Conservation (phyloP, 1,140 invertebrate species). For the Lordiphosa collinella region DNA sequence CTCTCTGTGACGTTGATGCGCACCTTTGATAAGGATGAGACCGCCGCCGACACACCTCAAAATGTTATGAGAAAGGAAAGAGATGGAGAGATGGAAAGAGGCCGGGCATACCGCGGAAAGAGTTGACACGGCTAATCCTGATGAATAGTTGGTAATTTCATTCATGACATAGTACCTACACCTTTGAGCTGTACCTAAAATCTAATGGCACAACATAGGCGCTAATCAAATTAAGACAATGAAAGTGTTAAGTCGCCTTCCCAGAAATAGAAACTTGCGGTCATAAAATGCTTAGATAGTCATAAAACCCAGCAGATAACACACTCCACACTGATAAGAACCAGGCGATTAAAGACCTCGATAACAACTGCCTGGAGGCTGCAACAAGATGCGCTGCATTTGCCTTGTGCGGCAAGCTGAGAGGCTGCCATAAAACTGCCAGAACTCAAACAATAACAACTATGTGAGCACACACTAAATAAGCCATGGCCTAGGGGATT, state of each 20-base stretch:
- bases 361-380: conserved; percentile 43
- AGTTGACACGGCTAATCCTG: conserved; percentile 57
- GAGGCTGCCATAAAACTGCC: conserved; percentile 18
- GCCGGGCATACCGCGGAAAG: conserved; percentile 16
- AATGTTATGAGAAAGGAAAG: conserved; percentile 35
- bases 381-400: conserved; percentile 23
- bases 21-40: conserved; percentile 68
- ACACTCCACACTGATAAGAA: conserved; percentile 42
- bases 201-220: conserved; percentile 23
- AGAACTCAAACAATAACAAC: conserved; percentile 7
- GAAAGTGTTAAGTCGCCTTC: conserved; percentile 61
- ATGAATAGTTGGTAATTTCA: conserved; percentile 43
- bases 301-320: conserved; percentile 51
- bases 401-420: conserved; percentile 12
- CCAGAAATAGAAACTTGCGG: conserved; percentile 31
- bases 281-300: conserved; percentile 28
- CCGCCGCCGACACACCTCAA: conserved; percentile 42
- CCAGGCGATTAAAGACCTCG: conserved; percentile 40
- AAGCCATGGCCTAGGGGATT: conserved; percentile 30
- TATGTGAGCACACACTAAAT: conserved; percentile 14
- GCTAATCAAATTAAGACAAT: conserved; percentile 62
- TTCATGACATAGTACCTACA: conserved; percentile 16
- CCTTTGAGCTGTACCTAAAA: neutral
- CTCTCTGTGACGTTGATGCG: conserved; percentile 64
- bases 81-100: neutral